Base-by-base conservation (phyloP, 2,113 vertebrate genomes). In the Micronycteris hirsuta region DNA sequence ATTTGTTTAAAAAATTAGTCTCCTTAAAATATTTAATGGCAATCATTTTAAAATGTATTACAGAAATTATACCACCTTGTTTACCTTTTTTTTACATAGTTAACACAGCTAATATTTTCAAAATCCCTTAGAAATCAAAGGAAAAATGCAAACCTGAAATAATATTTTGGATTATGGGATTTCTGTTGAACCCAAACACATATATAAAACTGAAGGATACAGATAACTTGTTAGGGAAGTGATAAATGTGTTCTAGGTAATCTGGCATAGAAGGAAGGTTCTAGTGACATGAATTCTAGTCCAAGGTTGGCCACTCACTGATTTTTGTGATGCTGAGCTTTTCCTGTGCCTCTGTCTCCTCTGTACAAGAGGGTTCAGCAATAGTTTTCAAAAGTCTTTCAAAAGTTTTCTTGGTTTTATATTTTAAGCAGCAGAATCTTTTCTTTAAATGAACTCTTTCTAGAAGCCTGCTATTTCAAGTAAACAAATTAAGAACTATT, bases 361-460 rank as follows among this genome's bases (percentile, higher is more conserved):
- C 86, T 94, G 3, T 41, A 86, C 33, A 77, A 88, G 14, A 86
- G 2, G 12, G 45, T 36, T 84, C 67, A 38, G 20, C 49, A 94
- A 71, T 13, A 28, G 7, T 36, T 91, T 81, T 47, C 11, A 26
- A 74, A 58, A 84, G 15, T 4, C 19, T 78, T 54, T 28, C n/a
- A 41, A 26, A 52, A 70, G 12, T 41, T 92, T 90, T 26, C 70
- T 77, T 89, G 10, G 16, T 82, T 93, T 89, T 58, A 83, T 89
- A 71, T 77, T 88, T 85, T 93, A 97, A 95, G 67, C 28, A 77
- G 14, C 54, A 92, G 68, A 96, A 87, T 2, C 47, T 96, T 94
- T 89, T 86, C 71, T 93, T 85, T 61, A 95, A 94, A 92, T 41
- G 20, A 92, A 73, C 20, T 88, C 65, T 92, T 95, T 26, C 20